Evolutionary conservation across 30 jellyfish, hydroid and myxozoan species (phyloP).

Genomic region (Hydractinia echinata): DNA sequence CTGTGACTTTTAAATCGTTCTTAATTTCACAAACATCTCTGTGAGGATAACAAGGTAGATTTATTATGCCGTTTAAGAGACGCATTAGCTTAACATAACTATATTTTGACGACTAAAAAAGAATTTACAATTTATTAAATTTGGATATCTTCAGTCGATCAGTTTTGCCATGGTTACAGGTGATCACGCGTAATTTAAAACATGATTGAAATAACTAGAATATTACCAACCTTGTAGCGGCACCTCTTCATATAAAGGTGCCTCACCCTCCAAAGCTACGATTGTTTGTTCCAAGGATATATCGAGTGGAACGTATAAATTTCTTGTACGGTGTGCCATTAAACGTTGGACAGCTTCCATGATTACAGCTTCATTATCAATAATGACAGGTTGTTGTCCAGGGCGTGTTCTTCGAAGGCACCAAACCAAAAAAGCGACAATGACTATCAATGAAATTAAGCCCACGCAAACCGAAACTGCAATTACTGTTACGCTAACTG

Average conservation of each 20-base stretch:
- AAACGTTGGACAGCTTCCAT: conserved; percentile 13
- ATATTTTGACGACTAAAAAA: too few species aligned
- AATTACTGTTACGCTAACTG: too few species aligned
- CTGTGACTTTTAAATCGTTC: too few species aligned
- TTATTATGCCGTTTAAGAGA: too few species aligned
- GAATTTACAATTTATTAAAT: too few species aligned
- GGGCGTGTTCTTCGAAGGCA: not conserved
- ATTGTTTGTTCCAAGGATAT: conserved; percentile 8
- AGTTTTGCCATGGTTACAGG: too few species aligned
- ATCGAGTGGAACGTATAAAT: conserved; percentile 26
- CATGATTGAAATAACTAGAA: not conserved
- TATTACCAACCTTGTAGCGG: conserved; percentile 5
- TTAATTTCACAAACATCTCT: too few species aligned
- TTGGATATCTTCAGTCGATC: too few species aligned
- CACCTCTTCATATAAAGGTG: conserved; percentile 34
- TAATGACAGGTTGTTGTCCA: not conserved
- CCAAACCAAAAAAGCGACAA: not conserved
- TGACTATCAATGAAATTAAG: too few species aligned
- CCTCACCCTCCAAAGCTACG: conserved; percentile 30
- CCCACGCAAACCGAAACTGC: too few species aligned
- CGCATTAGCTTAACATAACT: too few species aligned
- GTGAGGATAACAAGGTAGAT: too few species aligned
- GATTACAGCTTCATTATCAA: conserved; percentile 1
- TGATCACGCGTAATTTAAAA: not conserved
- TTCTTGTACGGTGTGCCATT: conserved; percentile 9